Evolutionary conservation across 1,140 invertebrate species (phyloP).

Genomic region (Drosophila tristis): DNA sequence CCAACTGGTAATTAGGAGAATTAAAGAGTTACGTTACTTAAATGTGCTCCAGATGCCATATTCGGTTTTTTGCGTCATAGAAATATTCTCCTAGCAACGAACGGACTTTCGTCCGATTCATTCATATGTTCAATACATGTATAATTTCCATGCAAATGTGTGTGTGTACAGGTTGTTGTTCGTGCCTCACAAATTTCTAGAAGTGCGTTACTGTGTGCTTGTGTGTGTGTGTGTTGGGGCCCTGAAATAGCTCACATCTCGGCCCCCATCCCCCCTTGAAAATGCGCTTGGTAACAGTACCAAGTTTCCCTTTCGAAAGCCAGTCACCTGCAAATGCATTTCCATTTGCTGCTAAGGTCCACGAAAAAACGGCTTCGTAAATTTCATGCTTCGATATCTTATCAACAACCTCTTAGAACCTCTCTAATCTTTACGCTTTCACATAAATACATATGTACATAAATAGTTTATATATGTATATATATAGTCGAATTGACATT

Average conservation of each 20-base stretch:
- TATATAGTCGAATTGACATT: slow-evolving; percentile 4
- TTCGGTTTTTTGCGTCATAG: not conserved
- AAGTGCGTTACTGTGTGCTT: slow-evolving; percentile 27
- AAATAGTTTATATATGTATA: slow-evolving; percentile 2
- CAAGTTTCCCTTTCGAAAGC: slow-evolving; percentile 26
- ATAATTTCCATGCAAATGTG: not conserved
- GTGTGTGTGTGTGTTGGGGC: slow-evolving; percentile 20
- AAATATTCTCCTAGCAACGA: not conserved
- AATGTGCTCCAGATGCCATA: not conserved
- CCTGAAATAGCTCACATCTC: slow-evolving; percentile 58
- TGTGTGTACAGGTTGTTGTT: slow-evolving; percentile 53
- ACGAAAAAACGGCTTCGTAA: slow-evolving; percentile 5
- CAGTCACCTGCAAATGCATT: slow-evolving; percentile 19
- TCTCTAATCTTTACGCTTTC: slow-evolving; percentile 1
- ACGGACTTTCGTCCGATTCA: not conserved
- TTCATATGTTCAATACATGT: slow-evolving; percentile 1
- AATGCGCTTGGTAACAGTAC: slow-evolving; percentile 64
- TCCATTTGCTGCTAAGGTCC: not conserved
- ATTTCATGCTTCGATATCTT: not conserved
- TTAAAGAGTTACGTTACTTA: not conserved
- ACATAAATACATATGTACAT: not conserved
- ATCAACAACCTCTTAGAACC: slow-evolving; percentile 7
- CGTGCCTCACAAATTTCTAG: slow-evolving; percentile 53
- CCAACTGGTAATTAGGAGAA: not conserved
- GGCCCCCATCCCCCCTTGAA: not conserved